A percentile compares a stretch with the other conserved stretches of the same genome.
Evolutionary conservation across 2,888 invertebrate species (phyloP).

Genomic region (Odontomyia ornata): DNA sequence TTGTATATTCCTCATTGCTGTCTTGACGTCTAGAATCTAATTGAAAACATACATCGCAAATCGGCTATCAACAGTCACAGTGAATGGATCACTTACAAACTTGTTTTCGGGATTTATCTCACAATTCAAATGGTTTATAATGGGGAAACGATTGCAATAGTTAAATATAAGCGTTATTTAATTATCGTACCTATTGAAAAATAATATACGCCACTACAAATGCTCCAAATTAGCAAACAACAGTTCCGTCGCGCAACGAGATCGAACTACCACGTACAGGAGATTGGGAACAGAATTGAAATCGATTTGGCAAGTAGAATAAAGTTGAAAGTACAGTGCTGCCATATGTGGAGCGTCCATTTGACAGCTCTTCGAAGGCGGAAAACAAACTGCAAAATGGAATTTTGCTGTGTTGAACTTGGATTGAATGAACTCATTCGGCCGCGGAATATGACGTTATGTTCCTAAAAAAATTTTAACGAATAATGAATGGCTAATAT

Average conservation of each 20-base stretch:
- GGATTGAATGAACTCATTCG: no score
- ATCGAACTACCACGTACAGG: constrained; percentile 36
- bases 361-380: no score
- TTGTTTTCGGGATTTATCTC: constrained; percentile 18
- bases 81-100: background rate
- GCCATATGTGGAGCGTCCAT: background rate
- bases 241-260: constrained; percentile 8
- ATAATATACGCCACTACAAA: constrained; percentile 23
- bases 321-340: background rate
- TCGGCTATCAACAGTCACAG: background rate
- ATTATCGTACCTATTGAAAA: constrained; percentile 24
- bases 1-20: background rate
- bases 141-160: background rate
- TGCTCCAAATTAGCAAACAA: background rate
- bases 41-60: background rate
- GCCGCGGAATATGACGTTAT: no score
- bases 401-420: background rate
- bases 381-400: no score
- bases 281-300: constrained; percentile 31
- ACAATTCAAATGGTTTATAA: background rate
- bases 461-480: no score
- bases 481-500: no score
- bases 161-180: background rate
- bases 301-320: constrained; percentile 27
- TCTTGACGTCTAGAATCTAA: background rate